Evolutionary conservation across 2,888 invertebrate genomes (phyloP), one percentile per base, ranked within the genome.

Genomic region (Psococerastis gibbosa): DNA sequence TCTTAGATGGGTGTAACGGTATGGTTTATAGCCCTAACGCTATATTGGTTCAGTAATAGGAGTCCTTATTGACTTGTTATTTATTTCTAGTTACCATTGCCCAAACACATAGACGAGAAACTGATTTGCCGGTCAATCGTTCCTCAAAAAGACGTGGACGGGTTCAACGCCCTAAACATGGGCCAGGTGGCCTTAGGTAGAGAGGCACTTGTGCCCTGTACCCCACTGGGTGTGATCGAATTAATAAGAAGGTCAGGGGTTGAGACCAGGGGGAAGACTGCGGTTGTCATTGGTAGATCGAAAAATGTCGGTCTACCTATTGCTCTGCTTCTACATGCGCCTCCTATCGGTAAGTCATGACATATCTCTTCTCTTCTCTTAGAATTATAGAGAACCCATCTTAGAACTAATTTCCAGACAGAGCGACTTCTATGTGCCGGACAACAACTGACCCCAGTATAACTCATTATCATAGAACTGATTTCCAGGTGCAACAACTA

Each of bases 231-330:
- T 44, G 77, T 82, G 32, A 63, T 73, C 44, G 74, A 80, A 61
- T 68, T 81, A 53, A 60, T 81, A 22, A 70, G 70, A 56, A 65
- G 77, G 68, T 56, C 62, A 54, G 70, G 73, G n/a, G 70, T 89
- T 47, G 73, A 81, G 47, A 87, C 87, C 0, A 72, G 75, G 55
- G 88, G 89, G 2, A 83, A 82, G 53, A 87, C 84, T 58, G 83
- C 84, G 3, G 87, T 91, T 0, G 78, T 92, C 1, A 76, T 85
- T 50, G 91, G 91, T 1, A 69, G 91, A 43, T 91, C 91, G 0
- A 91, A 91, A 60, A 85, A 91, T 61, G 88, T 92, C 17, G 87
- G 91, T 1, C 70, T 91, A 65, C 91, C 92, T 0, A 79, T 89
- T 46, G 82, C 87, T 1, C 72, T 91, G 67, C 64, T 89, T 53